phyloP scores from a whole-genome alignment of 1,140 invertebrate genomes.

The Sarcophaga peregrina region DNA sequence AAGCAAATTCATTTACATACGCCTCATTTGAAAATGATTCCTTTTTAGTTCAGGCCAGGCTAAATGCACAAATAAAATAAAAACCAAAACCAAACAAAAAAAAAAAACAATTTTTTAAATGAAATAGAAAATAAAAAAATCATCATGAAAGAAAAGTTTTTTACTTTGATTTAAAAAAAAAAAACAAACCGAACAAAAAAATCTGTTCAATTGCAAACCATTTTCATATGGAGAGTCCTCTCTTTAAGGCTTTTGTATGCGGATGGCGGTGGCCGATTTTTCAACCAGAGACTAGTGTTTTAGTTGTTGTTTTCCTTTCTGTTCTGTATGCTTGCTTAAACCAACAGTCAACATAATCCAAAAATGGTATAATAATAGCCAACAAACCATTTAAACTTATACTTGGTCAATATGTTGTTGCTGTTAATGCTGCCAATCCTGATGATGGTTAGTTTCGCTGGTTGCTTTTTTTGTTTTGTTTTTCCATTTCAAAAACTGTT shows the following conservation, averaged over 20 bases:
- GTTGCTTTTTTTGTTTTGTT: not conserved
- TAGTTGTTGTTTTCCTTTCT: not conserved
- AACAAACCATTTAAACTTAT: conserved; percentile 7
- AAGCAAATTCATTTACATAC: conserved; percentile 40
- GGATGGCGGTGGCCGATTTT: conserved; percentile 5
- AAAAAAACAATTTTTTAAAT: not conserved
- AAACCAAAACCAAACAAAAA: not conserved
- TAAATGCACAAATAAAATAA: not conserved
- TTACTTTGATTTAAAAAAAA: conserved; percentile 4
- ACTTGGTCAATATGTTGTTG: not conserved
- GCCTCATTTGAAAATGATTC: conserved; percentile 40
- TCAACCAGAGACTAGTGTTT: conserved; percentile 4
- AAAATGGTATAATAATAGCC: not conserved
- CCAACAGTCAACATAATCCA: not conserved
- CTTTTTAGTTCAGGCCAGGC: conserved; percentile 25
- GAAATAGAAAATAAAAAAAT: too few species aligned
- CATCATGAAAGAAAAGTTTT: conserved; percentile 21
- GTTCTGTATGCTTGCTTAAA: not conserved
- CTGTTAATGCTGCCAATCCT: not conserved
- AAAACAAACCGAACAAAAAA: not conserved
- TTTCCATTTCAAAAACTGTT: not conserved
- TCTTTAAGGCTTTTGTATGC: conserved; percentile 18
- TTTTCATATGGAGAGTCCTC: conserved; percentile 7
- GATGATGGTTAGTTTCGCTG: not conserved
- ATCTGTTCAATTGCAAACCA: not conserved